Conservation (phyloP, 2,113 vertebrate species). For the Hemichromis elongatus region DNA sequence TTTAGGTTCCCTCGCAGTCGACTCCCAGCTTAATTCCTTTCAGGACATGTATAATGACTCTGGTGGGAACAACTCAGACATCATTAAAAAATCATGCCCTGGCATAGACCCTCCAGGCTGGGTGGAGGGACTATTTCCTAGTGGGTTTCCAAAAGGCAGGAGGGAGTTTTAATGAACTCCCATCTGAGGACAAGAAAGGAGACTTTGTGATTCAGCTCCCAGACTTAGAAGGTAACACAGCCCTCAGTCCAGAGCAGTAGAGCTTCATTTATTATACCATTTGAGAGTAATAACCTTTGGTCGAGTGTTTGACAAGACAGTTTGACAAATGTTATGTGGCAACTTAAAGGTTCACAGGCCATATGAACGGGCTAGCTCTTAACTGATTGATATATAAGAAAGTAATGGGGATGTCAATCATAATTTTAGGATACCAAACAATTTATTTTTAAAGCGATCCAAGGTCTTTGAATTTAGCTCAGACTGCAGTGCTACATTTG, state of each 20-base stretch:
- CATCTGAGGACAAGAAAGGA: conserved; percentile 21
- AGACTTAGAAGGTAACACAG: not conserved
- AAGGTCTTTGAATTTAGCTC: not conserved
- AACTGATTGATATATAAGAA: not conserved
- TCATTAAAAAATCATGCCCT: conserved; percentile 59
- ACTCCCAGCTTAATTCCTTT: conserved; percentile 38
- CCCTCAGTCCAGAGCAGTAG: not conserved
- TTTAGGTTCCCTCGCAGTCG: conserved; percentile 7
- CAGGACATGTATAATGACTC: conserved; percentile 38
- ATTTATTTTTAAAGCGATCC: not conserved
- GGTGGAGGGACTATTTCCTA: conserved; percentile 49
- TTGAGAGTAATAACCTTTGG: not conserved
- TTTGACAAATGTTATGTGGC: conserved; percentile 5
- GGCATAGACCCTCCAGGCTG: conserved; percentile 7
- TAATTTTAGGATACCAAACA: not conserved
- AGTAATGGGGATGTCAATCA: not conserved
- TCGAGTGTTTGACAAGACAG: conserved; percentile 4
- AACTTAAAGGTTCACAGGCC: not conserved
- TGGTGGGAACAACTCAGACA: conserved; percentile 39
- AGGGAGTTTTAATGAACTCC: conserved; percentile 55
- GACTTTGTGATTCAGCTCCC: conserved; percentile 9
- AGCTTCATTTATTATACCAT: conserved; percentile 18
- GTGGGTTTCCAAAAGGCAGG: conserved; percentile 22
- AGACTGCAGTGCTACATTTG: not conserved
- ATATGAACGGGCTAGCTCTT: not conserved